These are phyloP conservation scores for Corynorhinus townsendii DNA, from an alignment of 2,113 vertebrate species.

Conservation along the genomic window DNA sequence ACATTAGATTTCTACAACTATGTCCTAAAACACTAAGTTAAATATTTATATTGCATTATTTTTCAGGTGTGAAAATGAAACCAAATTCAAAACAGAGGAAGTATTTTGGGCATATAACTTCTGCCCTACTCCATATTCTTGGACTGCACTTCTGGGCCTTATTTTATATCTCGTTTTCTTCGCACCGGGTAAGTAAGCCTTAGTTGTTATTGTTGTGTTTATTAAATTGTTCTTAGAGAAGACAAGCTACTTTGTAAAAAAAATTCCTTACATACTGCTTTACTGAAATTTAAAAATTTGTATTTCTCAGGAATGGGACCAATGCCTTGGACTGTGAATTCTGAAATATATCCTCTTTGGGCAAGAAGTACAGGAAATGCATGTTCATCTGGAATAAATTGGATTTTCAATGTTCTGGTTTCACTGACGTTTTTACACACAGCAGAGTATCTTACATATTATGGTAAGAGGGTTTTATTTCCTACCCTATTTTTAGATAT, in stretches of 20 bases:
- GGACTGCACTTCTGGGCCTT: conserved; percentile 93
- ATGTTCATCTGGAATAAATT: conserved; percentile 95
- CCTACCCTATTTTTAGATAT: neutral
- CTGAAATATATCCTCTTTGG: conserved; percentile 99
- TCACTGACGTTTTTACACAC: conserved; percentile 96
- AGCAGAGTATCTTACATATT: conserved; percentile 95
- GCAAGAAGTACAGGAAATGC: conserved; percentile 98
- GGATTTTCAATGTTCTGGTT: conserved; percentile 96
- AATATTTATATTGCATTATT: conserved; percentile 27
- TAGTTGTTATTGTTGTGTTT: neutral
- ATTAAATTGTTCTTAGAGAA: neutral
- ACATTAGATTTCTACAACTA: neutral
- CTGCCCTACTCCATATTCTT: conserved; percentile 94
- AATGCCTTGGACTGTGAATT: conserved; percentile 99
- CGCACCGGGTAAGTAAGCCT: conserved; percentile 88
- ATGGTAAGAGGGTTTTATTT: conserved; percentile 82
- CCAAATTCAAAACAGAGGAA: conserved; percentile 82
- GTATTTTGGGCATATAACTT: conserved; percentile 97
- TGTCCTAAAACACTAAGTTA: conserved; percentile 29
- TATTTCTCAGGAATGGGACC: conserved; percentile 91
- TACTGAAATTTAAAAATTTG: conserved; percentile 14
- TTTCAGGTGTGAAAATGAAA: conserved; percentile 93
- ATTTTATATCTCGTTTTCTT: conserved; percentile 94
- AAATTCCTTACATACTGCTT: neutral
- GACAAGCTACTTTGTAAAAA: neutral